Base-by-base conservation (phyloP, 2,797 vertebrate species). In the Pitangus sulphuratus region DNA sequence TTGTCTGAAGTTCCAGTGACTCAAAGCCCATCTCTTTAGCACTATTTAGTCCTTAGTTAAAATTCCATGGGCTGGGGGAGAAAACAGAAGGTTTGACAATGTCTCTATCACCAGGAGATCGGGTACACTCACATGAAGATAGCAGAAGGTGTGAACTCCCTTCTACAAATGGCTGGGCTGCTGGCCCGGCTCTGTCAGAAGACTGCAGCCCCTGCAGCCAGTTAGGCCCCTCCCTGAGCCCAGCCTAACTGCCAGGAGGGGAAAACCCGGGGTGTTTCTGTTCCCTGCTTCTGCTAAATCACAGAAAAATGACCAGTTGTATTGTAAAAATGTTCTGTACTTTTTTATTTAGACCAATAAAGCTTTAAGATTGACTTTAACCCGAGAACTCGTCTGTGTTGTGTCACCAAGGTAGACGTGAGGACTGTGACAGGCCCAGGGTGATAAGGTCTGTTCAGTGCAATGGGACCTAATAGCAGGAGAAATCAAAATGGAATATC, bases 51-150 rank as follows among this genome's bases (percentile, higher is more conserved):
- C 20, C 8, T 60, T 22, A 22, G 3, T 71, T 6, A 6, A 31
- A 40, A n/a, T 35, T 1, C 12, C 39, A 2, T 24, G 40, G 37
- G 5, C 54, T 48, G 11, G 3, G 44, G 40, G 19, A 66, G 54
- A 17, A 71, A 69, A 11, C 13, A 30, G 33, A 20, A 62, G 30
- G 3, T 40, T 37, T 92, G 54, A 54, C 62, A 3, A 2, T 82
- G 48, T 92, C 26, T 95, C 24, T 82, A 2, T 60, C 71, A 2
- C 22, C 98, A 99, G 99, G 99, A 99, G 95, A 99, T 99, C 3
- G 99, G 99, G 19, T 99, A 99, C 97, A 99, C 99, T 1, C 99
- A 99, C 68, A 99, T 99, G 99, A 98, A 98, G 82, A 97, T 99
- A 71, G 97, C 97, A 5, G 99, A 99, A 96, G 99, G 99, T 0